Evolutionary conservation across 2,888 invertebrate genomes (phyloP).

Genomic region (Drosophila anomalipes): DNA sequence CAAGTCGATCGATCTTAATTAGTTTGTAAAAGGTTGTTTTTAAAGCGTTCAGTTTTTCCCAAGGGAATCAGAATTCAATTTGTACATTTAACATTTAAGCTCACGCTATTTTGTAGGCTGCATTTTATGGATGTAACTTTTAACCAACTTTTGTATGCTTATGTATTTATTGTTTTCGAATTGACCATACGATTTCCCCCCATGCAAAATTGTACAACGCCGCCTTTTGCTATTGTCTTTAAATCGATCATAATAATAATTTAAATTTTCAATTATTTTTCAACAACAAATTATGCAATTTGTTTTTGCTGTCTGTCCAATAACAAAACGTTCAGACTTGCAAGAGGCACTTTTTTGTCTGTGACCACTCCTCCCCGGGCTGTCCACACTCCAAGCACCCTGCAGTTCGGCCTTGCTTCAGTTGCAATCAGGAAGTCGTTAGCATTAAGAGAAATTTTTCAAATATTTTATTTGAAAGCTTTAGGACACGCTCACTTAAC

Average conservation of each 20-base stretch:
- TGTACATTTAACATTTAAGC: not conserved
- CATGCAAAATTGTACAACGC: not conserved
- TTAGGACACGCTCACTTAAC: constrained; percentile 67
- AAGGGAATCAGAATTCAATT: not conserved
- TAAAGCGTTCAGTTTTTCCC: not conserved
- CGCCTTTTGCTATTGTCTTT: constrained; percentile 9
- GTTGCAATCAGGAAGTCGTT: constrained; percentile 58
- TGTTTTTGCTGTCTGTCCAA: constrained; percentile 8
- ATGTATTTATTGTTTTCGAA: not conserved
- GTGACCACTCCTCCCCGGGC: not conserved
- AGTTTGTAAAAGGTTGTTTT: not conserved
- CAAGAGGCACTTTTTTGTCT: constrained; percentile 48
- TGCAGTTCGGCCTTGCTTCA: constrained; percentile 10
- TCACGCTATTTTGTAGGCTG: not conserved
- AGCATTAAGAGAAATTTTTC: constrained; percentile 53
- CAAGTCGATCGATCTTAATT: not conserved
- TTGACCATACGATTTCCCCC: not conserved
- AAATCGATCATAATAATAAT: constrained; percentile 23
- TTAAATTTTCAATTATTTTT: constrained; percentile 31
- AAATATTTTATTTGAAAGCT: constrained; percentile 30
- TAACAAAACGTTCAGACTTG: constrained; percentile 34
- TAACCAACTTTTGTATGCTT: not conserved
- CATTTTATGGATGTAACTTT: not conserved
- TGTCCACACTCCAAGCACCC: not conserved
- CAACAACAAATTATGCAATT: constrained; percentile 46